Percentiles rank a stretch among this genome's conserved stretches.
These are phyloP conservation scores for Phymorhynchus buccinoides DNA, from an alignment of 1,140 invertebrate species.

Conservation along the genomic window DNA sequence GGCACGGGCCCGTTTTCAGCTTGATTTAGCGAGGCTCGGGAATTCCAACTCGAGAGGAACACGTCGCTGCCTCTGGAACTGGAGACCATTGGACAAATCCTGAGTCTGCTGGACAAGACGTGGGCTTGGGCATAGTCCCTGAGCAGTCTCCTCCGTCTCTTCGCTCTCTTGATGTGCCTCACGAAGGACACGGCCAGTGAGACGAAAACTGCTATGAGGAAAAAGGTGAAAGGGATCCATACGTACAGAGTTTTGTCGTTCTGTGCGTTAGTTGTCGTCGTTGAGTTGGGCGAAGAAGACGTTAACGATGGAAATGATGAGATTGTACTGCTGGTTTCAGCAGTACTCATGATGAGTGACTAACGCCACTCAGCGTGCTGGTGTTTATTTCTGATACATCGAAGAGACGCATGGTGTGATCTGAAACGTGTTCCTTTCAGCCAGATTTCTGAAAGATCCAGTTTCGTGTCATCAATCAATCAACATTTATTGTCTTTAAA, in stretches of 20 bases:
- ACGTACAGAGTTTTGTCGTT: background rate
- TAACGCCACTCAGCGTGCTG: background rate
- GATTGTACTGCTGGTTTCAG: background rate
- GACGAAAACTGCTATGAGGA: constrained; percentile 19
- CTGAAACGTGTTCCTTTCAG: too few relatives aligned
- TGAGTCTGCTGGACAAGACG: background rate
- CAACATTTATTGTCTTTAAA: too few relatives aligned
- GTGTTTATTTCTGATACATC: background rate
- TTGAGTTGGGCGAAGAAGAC: background rate
- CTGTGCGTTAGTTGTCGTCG: background rate
- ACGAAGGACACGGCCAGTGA: constrained; percentile 30
- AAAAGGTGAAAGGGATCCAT: constrained; percentile 18
- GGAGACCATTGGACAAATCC: constrained; percentile 28
- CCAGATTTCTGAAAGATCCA: too few relatives aligned
- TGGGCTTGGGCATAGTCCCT: constrained; percentile 31
- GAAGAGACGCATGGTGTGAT: too few relatives aligned
- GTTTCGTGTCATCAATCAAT: too few relatives aligned
- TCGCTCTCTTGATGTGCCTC: background rate
- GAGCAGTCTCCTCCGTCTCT: background rate
- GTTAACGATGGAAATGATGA: background rate
- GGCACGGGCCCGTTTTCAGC: background rate
- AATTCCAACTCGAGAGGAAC: background rate
- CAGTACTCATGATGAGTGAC: background rate
- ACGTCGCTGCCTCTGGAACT: background rate
- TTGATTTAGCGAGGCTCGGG: background rate